These are phyloP conservation scores for Pogonophryne albipinna DNA, from an alignment of 2,797 vertebrate genomes.

Conservation along the genomic window DNA sequence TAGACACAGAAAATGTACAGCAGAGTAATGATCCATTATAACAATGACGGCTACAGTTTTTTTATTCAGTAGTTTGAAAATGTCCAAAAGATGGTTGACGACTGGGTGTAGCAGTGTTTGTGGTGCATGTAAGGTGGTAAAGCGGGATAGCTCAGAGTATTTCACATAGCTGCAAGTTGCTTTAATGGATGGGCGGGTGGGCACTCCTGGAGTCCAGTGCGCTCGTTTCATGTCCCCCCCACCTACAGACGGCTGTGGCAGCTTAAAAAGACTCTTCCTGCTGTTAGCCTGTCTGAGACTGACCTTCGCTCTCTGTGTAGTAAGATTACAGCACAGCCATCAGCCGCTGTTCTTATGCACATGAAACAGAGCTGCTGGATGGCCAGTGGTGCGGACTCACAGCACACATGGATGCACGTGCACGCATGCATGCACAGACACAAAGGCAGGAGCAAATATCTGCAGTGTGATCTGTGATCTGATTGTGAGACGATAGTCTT, in stretches of 20 bases:
- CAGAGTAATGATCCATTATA: neutral
- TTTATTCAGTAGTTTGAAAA: neutral
- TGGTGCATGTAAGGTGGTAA: conserved; percentile 24
- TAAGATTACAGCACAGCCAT: conserved; percentile 70
- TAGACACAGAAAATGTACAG: neutral
- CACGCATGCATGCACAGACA: conserved; percentile 40
- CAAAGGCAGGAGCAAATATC: conserved; percentile 34
- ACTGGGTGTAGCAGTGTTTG: conserved; percentile 13
- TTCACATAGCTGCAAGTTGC: conserved; percentile 49
- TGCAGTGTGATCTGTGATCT: neutral
- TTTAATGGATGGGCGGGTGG: conserved; percentile 58
- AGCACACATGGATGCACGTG: conserved; percentile 43
- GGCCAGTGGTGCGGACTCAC: conserved; percentile 32
- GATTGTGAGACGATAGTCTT: conserved; percentile 11
- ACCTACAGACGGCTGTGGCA: conserved; percentile 50
- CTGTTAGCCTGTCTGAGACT: conserved; percentile 74
- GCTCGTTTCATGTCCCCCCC: conserved; percentile 77
- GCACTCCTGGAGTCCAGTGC: conserved; percentile 55
- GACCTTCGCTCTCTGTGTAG: conserved; percentile 86
- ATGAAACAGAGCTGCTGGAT: conserved; percentile 72
- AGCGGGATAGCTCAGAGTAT: conserved; percentile 27
- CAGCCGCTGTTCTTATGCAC: conserved; percentile 62
- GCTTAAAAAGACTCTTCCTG: conserved; percentile 79
- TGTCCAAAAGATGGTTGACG: neutral
- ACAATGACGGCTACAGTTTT: neutral